Conservation (phyloP, 2,888 invertebrate species). For the Helleia helle region DNA sequence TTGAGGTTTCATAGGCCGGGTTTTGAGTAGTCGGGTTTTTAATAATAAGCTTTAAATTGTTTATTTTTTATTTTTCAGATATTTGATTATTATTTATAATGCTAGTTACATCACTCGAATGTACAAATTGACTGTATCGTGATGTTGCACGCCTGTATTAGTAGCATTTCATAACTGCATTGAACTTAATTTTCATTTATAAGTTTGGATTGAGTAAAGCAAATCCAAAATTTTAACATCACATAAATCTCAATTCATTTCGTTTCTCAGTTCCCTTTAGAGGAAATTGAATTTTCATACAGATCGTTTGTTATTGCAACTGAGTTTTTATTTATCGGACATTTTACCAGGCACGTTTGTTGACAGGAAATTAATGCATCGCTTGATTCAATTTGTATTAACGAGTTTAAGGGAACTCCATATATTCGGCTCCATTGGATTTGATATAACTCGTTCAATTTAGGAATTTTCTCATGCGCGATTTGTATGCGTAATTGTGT, state of each 20-base stretch:
- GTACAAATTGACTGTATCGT: no score
- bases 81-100: no score
- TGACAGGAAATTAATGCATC: conserved; percentile 67
- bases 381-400: conserved; percentile 42
- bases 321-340: conserved; percentile 50
- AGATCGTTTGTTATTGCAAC: conserved; percentile 53
- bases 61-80: no score
- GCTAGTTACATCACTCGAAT: no score
- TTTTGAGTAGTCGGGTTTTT: no score
- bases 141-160: no score
- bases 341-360: conserved; percentile 44
- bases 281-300: conserved; percentile 72
- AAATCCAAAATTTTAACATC: conserved; percentile 12
- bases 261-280: conserved; percentile 35
- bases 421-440: conserved; percentile 8
- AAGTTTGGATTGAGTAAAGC: conserved; percentile 2
- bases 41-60: no score
- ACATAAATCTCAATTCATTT: conserved; percentile 45
- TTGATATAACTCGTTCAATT: conserved; percentile 6
- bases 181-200: no score
- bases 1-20: no score
- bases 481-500: neutral
- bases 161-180: no score
- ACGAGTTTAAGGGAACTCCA: conserved; percentile 25
- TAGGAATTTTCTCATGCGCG: neutral